These are phyloP conservation scores for Rynchops niger DNA, from an alignment of 2,113 vertebrate species.

Conservation along the genomic window DNA sequence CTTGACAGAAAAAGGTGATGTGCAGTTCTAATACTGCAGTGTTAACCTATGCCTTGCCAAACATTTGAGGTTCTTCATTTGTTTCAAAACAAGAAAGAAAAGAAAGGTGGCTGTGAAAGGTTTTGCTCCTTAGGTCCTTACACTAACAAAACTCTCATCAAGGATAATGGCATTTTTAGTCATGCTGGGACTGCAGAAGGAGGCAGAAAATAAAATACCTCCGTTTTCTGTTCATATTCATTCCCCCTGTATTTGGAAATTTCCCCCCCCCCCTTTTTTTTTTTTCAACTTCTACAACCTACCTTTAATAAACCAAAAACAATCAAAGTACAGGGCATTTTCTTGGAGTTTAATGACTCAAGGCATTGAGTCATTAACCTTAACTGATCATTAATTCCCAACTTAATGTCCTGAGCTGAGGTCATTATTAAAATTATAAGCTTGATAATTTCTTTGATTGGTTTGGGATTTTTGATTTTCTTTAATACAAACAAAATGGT, in stretches of 20 bases:
- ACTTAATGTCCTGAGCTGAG: constrained; percentile 66
- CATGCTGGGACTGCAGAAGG: background rate
- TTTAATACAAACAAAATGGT: constrained; percentile 18
- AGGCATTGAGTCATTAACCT: constrained; percentile 66
- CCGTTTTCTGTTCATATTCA: background rate
- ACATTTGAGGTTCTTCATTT: background rate
- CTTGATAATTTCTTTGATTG: constrained; percentile 52
- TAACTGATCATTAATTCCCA: constrained; percentile 72
- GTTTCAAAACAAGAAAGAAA: background rate
- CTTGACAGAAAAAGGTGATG: background rate
- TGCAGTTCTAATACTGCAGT: background rate
- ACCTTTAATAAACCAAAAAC: constrained; percentile 60
- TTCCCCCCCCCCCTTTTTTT: no score
- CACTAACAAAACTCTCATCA: background rate
- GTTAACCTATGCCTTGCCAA: background rate
- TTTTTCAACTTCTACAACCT: background rate
- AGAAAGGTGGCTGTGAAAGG: background rate
- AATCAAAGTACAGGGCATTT: constrained; percentile 54
- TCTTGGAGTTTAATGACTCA: constrained; percentile 64
- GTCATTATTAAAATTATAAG: constrained; percentile 71
- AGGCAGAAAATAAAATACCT: background rate
- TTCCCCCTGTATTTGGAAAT: background rate
- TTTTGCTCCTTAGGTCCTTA: background rate
- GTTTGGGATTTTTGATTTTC: background rate
- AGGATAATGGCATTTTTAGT: background rate